phyloP scores from a whole-genome alignment of 2,113 vertebrate species.

The Camelus bactrianus region DNA sequence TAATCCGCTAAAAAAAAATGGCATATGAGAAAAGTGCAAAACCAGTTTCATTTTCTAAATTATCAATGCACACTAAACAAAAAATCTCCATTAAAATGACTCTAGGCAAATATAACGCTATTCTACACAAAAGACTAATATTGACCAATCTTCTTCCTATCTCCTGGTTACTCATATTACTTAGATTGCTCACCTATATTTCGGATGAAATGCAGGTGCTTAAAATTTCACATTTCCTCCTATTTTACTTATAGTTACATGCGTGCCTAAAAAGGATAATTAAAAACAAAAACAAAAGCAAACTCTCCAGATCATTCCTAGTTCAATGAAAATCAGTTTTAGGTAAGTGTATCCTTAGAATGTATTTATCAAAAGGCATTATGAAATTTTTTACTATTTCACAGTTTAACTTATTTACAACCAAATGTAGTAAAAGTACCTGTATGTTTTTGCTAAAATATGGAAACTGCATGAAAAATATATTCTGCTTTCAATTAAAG shows the following conservation, averaged over 20 bases:
- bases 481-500: conserved; percentile 26
- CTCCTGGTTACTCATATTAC: conserved; percentile 36
- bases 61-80: conserved; percentile 75
- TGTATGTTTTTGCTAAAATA: conserved; percentile 34
- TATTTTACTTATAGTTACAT: neutral
- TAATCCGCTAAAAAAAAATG: conserved; percentile 82
- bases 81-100: conserved; percentile 76
- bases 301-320: conserved; percentile 29
- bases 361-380: conserved; percentile 35
- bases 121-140: neutral
- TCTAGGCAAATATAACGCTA: conserved; percentile 53
- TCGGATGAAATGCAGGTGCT: neutral
- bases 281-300: neutral
- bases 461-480: neutral
- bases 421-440: neutral
- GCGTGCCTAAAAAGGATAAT: neutral
- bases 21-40: conserved; percentile 81
- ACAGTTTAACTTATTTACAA: conserved; percentile 42
- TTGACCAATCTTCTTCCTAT: neutral
- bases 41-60: conserved; percentile 67
- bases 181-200: conserved; percentile 47
- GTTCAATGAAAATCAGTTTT: conserved; percentile 48
- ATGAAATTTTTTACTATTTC: conserved; percentile 47
- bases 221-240: conserved; percentile 57
- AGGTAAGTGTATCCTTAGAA: conserved; percentile 22